A percentile compares a stretch with the other conserved stretches of the same genome.
phyloP scores from a whole-genome alignment of 2,113 vertebrate genomes.

The Triplophysa tibetana region DNA sequence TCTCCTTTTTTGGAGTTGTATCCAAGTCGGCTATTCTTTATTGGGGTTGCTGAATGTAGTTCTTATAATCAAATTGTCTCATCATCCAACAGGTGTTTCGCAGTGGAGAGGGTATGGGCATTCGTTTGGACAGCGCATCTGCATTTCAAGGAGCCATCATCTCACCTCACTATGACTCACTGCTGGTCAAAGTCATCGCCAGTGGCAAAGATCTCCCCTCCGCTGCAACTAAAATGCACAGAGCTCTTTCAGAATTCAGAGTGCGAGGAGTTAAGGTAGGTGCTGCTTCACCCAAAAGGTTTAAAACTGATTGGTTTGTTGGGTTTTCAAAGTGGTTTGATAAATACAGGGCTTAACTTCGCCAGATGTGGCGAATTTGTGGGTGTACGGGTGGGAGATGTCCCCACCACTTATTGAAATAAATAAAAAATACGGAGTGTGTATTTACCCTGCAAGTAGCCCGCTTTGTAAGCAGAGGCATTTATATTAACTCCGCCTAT shows the following conservation, averaged over 20 bases:
- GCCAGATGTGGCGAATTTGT: too few species aligned
- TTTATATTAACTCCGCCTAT: too few species aligned
- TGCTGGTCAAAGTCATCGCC: slow-evolving; percentile 92
- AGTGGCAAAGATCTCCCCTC: slow-evolving; percentile 86
- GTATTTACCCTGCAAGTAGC: too few species aligned
- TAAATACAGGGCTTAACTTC: background rate
- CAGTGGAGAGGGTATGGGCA: slow-evolving; percentile 92
- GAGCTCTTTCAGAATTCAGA: slow-evolving; percentile 88
- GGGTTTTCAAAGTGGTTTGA: background rate
- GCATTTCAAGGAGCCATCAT: slow-evolving; percentile 91
- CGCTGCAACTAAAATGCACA: slow-evolving; percentile 87
- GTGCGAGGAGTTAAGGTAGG: slow-evolving; percentile 93
- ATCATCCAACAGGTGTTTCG: slow-evolving; percentile 82
- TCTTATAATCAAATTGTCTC: background rate
- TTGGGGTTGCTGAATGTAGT: background rate
- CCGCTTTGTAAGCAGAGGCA: too few species aligned
- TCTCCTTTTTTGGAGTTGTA: too few species aligned
- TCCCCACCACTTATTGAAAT: too few species aligned
- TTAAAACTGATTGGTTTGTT: background rate
- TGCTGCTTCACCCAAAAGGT: background rate
- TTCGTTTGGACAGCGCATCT: slow-evolving; percentile 90
- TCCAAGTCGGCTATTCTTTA: background rate
- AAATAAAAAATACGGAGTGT: too few species aligned
- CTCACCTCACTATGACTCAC: slow-evolving; percentile 91
- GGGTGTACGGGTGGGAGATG: too few species aligned